A percentile compares a stretch with the other conserved stretches of the same genome.
phyloP scores from a whole-genome alignment of 2,888 invertebrate genomes.

The Mythimna impura region DNA sequence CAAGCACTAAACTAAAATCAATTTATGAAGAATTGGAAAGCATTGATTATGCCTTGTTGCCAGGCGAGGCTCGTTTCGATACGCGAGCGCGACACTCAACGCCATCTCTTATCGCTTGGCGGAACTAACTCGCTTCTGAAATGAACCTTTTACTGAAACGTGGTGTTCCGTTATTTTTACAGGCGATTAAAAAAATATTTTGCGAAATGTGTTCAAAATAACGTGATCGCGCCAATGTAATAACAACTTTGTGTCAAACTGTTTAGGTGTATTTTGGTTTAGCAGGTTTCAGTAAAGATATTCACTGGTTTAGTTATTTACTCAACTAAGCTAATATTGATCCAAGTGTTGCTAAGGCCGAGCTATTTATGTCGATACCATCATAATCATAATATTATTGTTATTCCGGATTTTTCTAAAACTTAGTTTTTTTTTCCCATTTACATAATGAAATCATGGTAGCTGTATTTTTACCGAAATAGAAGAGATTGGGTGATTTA shows the following conservation, averaged over 20 bases:
- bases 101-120: constrained; percentile 71
- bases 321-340: constrained; percentile 69
- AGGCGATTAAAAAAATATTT: constrained; percentile 46
- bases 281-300: constrained; percentile 21
- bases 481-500: constrained; percentile 28
- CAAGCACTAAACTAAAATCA: constrained; percentile 62
- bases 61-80: constrained; percentile 47
- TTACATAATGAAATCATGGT: constrained; percentile 14
- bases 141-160: constrained; percentile 43
- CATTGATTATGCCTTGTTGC: constrained; percentile 66
- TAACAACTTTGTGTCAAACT: constrained; percentile 10
- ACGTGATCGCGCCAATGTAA: not conserved
- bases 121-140: constrained; percentile 55
- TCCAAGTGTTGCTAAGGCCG: constrained; percentile 70
- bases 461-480: constrained; percentile 22
- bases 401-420: constrained; percentile 61
- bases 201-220: constrained; percentile 44
- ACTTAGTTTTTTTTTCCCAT: constrained; percentile 35
- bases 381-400: constrained; percentile 55
- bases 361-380: constrained; percentile 69
- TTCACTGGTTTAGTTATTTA: constrained; percentile 60
- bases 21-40: constrained; percentile 62
- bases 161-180: constrained; percentile 52
- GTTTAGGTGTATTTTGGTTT: constrained; percentile 32
- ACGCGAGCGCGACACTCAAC: constrained; percentile 54